Conservation (phyloP, 1,140 invertebrate species). For the Hormaphis cornu region DNA sequence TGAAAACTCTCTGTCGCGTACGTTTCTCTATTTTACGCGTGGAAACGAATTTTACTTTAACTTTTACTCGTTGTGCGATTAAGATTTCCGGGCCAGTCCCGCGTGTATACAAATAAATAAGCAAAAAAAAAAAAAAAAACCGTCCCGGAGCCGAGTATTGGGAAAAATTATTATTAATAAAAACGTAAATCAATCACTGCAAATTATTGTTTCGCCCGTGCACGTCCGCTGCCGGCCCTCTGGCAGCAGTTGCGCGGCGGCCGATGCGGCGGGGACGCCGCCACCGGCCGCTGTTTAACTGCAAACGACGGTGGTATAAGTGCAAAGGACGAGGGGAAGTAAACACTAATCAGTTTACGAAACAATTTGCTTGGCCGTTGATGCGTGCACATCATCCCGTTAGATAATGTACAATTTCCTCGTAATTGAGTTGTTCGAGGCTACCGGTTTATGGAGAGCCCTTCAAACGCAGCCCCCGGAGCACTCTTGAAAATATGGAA, state of each 20-base stretch:
- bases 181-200: slow-evolving; percentile 24
- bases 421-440: slow-evolving; percentile 31
- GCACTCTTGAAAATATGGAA: slow-evolving; percentile 30
- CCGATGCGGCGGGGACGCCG: neutral
- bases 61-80: too few relatives aligned
- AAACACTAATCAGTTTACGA: slow-evolving; percentile 33
- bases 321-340: neutral
- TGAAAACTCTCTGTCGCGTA: too few relatives aligned
- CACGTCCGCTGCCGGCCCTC: neutral
- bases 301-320: neutral
- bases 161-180: slow-evolving; percentile 6
- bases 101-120: neutral
- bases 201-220: slow-evolving; percentile 7
- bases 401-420: slow-evolving; percentile 32
- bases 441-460: slow-evolving; percentile 31
- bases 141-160: neutral
- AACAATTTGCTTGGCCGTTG: slow-evolving; percentile 31
- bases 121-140: neutral
- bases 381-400: slow-evolving; percentile 26
- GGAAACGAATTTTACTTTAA: too few relatives aligned
- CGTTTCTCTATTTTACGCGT: too few relatives aligned
- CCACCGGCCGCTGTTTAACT: neutral
- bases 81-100: too few relatives aligned
- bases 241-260: neutral
- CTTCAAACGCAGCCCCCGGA: slow-evolving; percentile 30